Conservation (phyloP, 1,140 invertebrate species). For the Holcopasites calliopsidis region DNA sequence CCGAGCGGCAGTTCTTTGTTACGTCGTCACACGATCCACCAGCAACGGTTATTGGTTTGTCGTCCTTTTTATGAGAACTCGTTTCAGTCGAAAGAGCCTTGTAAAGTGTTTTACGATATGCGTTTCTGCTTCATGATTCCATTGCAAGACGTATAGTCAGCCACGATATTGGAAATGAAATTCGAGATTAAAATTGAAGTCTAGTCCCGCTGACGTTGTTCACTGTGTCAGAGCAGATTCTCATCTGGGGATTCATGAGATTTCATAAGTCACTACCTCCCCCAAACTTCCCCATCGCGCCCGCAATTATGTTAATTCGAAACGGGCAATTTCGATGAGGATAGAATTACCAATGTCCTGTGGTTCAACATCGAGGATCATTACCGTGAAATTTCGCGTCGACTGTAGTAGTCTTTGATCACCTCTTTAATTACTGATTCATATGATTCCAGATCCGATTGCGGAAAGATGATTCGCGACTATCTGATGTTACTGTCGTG, state of each 20-base stretch:
- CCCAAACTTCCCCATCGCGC: not conserved
- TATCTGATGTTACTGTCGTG: conserved; percentile 76
- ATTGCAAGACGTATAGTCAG: not conserved
- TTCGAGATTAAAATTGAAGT: conserved; percentile 15
- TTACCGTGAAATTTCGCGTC: not conserved
- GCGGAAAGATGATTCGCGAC: conserved; percentile 76
- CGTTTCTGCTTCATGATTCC: not conserved
- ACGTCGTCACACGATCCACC: conserved; percentile 30
- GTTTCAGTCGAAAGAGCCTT: conserved; percentile 2
- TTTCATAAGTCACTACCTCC: not conserved
- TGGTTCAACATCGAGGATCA: not conserved
- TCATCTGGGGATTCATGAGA: conserved; percentile 4
- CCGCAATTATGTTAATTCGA: conserved; percentile 18
- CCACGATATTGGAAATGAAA: conserved; percentile 16
- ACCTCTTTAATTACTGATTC: not conserved
- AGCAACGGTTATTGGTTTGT: conserved; percentile 39
- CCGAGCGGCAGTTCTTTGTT: conserved; percentile 30
- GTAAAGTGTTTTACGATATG: conserved; percentile 35
- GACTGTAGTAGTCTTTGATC: too few species aligned
- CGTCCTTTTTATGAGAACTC: conserved; percentile 31
- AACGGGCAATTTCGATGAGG: not conserved
- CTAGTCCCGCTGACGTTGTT: not conserved
- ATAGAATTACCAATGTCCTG: not conserved
- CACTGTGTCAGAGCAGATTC: not conserved
- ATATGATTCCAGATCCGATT: conserved; percentile 66